Evolutionary conservation across 2,797 vertebrate species (phyloP), one percentile per base, ranked within the genome.

Genomic region (Anniella stebbinsi): DNA sequence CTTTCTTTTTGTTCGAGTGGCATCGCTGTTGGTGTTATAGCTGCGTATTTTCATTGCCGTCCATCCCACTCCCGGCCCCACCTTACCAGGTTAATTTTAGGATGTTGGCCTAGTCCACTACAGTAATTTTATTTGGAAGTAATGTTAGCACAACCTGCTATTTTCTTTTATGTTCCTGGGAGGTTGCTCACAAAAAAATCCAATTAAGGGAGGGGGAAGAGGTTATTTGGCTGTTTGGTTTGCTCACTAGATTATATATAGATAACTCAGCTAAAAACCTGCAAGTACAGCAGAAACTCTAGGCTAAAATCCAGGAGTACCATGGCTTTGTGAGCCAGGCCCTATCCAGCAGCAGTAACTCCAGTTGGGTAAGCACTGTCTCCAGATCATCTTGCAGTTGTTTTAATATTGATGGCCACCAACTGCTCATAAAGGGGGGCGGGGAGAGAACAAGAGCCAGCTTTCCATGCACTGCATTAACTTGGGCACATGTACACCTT

Each of bases 191-290:
- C 87, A 91, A 75, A 76, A n/a, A 60, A 87, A 4, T 78, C 88
- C 9, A 73, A 54, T 0, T 48, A 45, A 83, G 10, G 51, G 18
- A 21, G 70, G 77, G 38, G 80, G 78, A 93, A 91, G 86, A 82
- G 41, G 66, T 77, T 88, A 33, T 17, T 60, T 86, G 28, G 28
- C 13, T 89, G 30, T n/a, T 92, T 93, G 4, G 84, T 89, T 92
- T 1, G 10, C 25, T 3, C 84, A 66, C 48, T 80, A 25, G 72
- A 25, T 88, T 66, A 1, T 75, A 6, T 73, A 1, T 75, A 8
- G 15, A 48, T 80, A 67, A 45, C 10, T 0, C 28, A 86, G 94
- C 88, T 85, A 90, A 69, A 21, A 77, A 66, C 4, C 18, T 48
- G 36, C 30, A 87, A 80, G 67, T 80, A 6, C 30, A 36, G 80